A percentile compares a stretch with the other conserved stretches of the same genome.
Conservation (phyloP, 2,888 invertebrate species). For the Zele albiditarsus region DNA sequence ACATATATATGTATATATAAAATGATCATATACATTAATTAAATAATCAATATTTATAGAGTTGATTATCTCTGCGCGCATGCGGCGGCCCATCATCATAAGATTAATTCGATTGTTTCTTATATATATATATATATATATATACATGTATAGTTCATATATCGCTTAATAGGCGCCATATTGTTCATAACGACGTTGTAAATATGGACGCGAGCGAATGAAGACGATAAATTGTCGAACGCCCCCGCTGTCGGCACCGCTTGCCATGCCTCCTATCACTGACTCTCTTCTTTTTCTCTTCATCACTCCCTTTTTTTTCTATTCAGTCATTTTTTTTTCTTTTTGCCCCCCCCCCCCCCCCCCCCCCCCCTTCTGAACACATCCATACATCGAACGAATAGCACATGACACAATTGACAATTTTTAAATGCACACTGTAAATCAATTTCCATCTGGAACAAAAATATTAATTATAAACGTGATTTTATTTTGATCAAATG, state of each 20-base stretch:
- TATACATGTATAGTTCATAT: slow-evolving; percentile 57
- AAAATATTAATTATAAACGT: no score
- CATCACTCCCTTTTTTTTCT: background rate
- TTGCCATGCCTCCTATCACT: slow-evolving; percentile 15
- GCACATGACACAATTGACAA: background rate
- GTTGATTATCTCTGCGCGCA: slow-evolving; percentile 62
- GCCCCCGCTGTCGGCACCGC: slow-evolving; percentile 65
- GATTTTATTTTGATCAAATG: no score
- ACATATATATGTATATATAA: slow-evolving; percentile 31
- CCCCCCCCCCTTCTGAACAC: slow-evolving; percentile 5
- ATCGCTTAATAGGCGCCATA: slow-evolving; percentile 69
- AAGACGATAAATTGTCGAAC: slow-evolving; percentile 70
- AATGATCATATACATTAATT: slow-evolving; percentile 64
- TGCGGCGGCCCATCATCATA: slow-evolving; percentile 45
- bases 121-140: slow-evolving; percentile 44
- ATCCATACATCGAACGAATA: background rate
- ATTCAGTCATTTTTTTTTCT: slow-evolving; percentile 5
- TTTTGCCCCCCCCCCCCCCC: background rate
- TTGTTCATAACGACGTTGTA: slow-evolving; percentile 70
- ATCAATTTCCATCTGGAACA: no score
- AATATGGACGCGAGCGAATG: slow-evolving; percentile 69
- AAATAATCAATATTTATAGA: slow-evolving; percentile 72
- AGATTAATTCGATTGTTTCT: slow-evolving; percentile 62
- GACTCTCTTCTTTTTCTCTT: slow-evolving; percentile 15
- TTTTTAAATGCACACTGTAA: no score